Percentiles rank a stretch among this genome's conserved stretches.
Conservation (phyloP, 2,797 vertebrate genomes). For the Esox lucius region DNA sequence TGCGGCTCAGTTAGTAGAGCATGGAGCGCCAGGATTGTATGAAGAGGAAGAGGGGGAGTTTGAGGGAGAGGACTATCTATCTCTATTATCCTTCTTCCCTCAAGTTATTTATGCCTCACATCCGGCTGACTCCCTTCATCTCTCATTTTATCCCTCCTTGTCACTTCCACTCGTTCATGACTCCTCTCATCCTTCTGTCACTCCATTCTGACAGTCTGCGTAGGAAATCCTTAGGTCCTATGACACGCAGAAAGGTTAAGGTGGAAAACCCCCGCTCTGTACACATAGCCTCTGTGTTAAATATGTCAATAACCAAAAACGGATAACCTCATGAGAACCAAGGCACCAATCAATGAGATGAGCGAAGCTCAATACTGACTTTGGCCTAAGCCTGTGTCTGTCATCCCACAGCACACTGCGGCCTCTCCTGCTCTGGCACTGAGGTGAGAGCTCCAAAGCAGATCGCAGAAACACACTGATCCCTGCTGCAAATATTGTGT, state of each 20-base stretch:
- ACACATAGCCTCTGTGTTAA: slow-evolving; percentile 26
- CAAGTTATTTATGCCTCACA: slow-evolving; percentile 47
- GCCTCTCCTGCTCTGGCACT: neutral
- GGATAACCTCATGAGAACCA: too few species aligned
- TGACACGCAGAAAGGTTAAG: slow-evolving; percentile 30
- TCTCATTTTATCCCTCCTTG: slow-evolving; percentile 34
- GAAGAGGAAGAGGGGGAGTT: slow-evolving; percentile 23
- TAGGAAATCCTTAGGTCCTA: slow-evolving; percentile 49
- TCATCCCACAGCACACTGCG: neutral
- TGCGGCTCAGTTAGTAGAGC: too few species aligned
- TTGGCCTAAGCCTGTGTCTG: too few species aligned
- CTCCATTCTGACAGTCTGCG: slow-evolving; percentile 21
- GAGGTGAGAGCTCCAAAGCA: neutral
- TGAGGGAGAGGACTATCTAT: slow-evolving; percentile 41
- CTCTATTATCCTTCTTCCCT: slow-evolving; percentile 47
- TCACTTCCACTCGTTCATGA: slow-evolving; percentile 41
- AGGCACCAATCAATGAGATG: too few species aligned
- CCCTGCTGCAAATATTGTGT: neutral
- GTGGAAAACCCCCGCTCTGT: neutral
- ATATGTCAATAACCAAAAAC: slow-evolving; percentile 12
- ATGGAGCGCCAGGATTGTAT: slow-evolving; percentile 3
- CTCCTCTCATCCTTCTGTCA: slow-evolving; percentile 30
- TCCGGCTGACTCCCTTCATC: slow-evolving; percentile 26
- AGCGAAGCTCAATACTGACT: too few species aligned
- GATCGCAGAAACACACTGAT: neutral